phyloP scores from a whole-genome alignment of 2,113 vertebrate genomes.

The Cepphus grylle region DNA sequence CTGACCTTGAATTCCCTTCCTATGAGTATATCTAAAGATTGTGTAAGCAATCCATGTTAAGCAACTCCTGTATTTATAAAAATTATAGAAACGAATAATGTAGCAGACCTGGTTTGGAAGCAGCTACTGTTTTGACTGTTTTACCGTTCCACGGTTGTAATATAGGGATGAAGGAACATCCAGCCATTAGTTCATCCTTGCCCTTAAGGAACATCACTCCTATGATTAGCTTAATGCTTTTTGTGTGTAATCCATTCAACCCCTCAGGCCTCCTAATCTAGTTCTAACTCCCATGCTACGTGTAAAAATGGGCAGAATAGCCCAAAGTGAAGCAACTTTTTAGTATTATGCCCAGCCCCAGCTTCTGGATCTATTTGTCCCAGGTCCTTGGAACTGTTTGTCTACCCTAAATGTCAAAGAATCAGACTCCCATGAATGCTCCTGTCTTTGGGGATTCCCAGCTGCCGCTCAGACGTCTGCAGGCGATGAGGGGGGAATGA shows the following conservation, averaged over 20 bases:
- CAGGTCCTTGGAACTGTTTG: background rate
- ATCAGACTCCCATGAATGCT: background rate
- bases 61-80: constrained; percentile 60
- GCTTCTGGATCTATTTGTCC: background rate
- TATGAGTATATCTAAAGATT: constrained; percentile 33
- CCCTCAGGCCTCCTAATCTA: background rate
- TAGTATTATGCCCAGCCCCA: background rate
- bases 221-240: constrained; percentile 24
- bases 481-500: background rate
- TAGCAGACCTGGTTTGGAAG: constrained; percentile 32
- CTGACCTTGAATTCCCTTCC: constrained; percentile 66
- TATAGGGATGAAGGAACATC: background rate
- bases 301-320: background rate
- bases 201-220: background rate
- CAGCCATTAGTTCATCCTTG: constrained; percentile 9
- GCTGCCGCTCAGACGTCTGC: background rate
- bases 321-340: background rate
- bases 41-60: constrained; percentile 33
- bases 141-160: background rate
- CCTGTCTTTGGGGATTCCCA: background rate
- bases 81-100: constrained; percentile 50
- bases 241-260: constrained; percentile 2
- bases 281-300: background rate
- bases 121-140: constrained; percentile 21
- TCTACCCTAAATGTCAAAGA: constrained; percentile 39